Base-by-base conservation (phyloP, 2,797 vertebrate genomes). In the Rhinophrynus dorsalis region DNA sequence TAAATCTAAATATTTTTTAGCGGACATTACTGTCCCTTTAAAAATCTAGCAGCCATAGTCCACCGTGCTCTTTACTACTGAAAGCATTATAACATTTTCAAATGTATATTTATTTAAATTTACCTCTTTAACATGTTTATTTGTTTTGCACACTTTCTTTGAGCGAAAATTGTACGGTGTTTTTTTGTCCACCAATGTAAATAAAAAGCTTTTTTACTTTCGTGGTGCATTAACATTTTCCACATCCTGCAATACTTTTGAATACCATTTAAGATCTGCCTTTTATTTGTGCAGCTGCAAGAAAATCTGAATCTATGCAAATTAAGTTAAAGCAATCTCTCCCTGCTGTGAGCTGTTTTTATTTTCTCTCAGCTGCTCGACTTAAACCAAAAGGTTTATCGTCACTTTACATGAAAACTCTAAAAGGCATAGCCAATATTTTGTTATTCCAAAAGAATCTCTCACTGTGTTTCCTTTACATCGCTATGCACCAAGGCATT, bases 251-350 rank as follows among this genome's bases (percentile, higher is more conserved):
- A 8, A 45, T 54, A 62, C 37, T 56, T 32, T 45, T 56, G 50
- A 56, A 71, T 56, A 23, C 50, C 29, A 13, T 62, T 45, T 45
- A 50, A 70, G 50, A 63, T 33, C 30, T 20, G 48, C 38, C 51
- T 55, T 71, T 63, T 63, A 62, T 57, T 32, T 33, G 40, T 63
- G 59, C 68, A 71, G 68, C 68, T 71, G 68, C 51, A n/a, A 71
- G 68, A 47, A 71, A n/a, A 38, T 63, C 68, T 48, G 32, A 57
- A 63, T 63, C 50, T 63, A 71, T 71, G 68, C 51, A 63, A 63
- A 71, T 71, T 3, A 7, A 56, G 68, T 63, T 56, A 32, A 71
- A 13, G 59, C 51, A 32, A 32, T 37, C 15, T 20, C 68, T 56
- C 68, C 68, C 68, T 26, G 59, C 68, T 71, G 68, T 37, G 68